Conservation (phyloP, 2,797 vertebrate species). For the Tokudaia muenninki region DNA sequence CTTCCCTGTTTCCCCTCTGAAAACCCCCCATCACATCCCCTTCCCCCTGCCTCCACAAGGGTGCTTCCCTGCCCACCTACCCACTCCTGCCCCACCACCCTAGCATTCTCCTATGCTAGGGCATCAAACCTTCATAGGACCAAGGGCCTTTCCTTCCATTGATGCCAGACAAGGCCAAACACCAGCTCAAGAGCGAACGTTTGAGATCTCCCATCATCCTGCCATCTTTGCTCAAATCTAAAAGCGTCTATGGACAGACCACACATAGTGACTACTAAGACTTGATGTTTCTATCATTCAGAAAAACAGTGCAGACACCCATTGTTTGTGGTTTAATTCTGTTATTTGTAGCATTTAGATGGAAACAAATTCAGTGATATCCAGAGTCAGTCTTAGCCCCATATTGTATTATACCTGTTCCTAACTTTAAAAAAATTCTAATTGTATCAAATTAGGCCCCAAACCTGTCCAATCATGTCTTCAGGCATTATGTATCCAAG, state of each 20-base stretch:
- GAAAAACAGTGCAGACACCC: slow-evolving; percentile 11
- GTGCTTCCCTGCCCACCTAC: too few species aligned
- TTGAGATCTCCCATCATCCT: slow-evolving; percentile 69
- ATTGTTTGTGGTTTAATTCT: neutral
- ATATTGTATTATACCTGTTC: neutral
- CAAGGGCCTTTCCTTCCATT: too few species aligned
- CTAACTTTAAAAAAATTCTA: slow-evolving; percentile 33
- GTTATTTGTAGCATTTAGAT: neutral
- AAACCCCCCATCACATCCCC: too few species aligned
- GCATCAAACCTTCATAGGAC: too few species aligned
- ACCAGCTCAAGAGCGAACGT: slow-evolving; percentile 45
- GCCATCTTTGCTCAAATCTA: slow-evolving; percentile 60
- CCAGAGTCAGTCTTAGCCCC: slow-evolving; percentile 36
- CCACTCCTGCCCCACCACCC: too few species aligned
- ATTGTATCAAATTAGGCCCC: neutral
- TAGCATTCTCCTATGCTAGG: too few species aligned
- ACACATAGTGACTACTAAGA: slow-evolving; percentile 11
- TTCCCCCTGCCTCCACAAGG: too few species aligned
- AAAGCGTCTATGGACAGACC: slow-evolving; percentile 43
- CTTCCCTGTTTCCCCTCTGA: too few species aligned
- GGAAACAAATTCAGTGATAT: neutral
- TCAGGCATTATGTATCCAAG: neutral
- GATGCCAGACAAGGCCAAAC: slow-evolving; percentile 3
- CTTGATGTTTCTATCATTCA: neutral
- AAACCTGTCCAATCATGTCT: slow-evolving; percentile 20